Base-by-base conservation (phyloP, 2,113 vertebrate species). In the Atrichornis clamosus region DNA sequence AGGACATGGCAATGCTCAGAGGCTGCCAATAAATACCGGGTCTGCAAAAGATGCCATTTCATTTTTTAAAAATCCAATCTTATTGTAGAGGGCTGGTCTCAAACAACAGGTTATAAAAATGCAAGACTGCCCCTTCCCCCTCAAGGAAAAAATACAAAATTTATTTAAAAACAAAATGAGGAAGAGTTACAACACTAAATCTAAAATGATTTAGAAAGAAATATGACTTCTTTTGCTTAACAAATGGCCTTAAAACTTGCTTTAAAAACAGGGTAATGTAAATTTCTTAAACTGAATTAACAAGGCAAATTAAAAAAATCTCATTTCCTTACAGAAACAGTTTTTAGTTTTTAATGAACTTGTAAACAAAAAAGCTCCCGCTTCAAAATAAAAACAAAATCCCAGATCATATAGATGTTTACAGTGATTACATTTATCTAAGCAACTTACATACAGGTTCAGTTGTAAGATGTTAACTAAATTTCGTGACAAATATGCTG, bases 391-490 rank as follows among this genome's bases (percentile, higher is more conserved):
- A 98, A 98, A 98, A 98, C 97, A 98, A 98, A 98, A 98, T 97
- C 97, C 97, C 98, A 98, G 98, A 97, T 98, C 97, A 98, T 98
- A 98, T 98, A 98, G 97, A 98, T 98, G 98, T 98, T 98, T 99
- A 98, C 98, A 98, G 98, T 98, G 98, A 98, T 98, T 99, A 98
- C 98, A 98, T 98, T 98, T 98, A 98, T 98, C 98, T 98, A 99
- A 98, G 98, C 98, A 98, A 98, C 98, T 98, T 98, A 99, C 98
- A 98, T 98, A 99, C 98, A 99, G 97, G 98, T 98, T 99, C 98
- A 98, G 97, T 98, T 98, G 96, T 97, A 98, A 97, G 98, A 98
- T 98, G 98, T 98, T 98, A 98, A 98, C 98, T 98, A 98, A 98
- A 97, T 98, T 98, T 98, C 35, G 98, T 98, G 98, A 99, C 98